Evolutionary conservation across 2,797 vertebrate genomes (phyloP).

Genomic region (Betta splendens): DNA sequence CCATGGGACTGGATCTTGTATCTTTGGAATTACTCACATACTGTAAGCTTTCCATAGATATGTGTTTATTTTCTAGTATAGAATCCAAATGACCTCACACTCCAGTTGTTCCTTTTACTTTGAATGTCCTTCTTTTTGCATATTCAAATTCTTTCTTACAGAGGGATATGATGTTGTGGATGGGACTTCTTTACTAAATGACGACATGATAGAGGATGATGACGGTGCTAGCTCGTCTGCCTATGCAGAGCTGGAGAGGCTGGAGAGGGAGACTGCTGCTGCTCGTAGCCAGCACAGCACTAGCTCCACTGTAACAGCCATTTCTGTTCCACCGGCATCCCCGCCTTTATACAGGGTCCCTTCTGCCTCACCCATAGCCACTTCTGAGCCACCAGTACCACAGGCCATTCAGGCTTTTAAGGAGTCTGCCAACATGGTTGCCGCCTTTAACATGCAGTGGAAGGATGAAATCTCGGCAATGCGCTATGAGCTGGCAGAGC

Average conservation of each 20-base stretch:
- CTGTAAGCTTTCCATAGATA: slow-evolving; percentile 76
- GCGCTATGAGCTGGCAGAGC: slow-evolving; percentile 85
- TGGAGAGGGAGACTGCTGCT: slow-evolving; percentile 82
- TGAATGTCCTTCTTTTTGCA: slow-evolving; percentile 81
- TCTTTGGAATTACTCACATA: slow-evolving; percentile 73
- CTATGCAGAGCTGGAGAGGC: slow-evolving; percentile 84
- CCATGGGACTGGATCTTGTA: slow-evolving; percentile 5
- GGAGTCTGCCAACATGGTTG: slow-evolving; percentile 86
- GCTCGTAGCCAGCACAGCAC: slow-evolving; percentile 87
- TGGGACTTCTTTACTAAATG: slow-evolving; percentile 85
- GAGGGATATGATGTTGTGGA: slow-evolving; percentile 88
- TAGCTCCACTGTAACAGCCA: slow-evolving; percentile 86
- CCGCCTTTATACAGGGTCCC: slow-evolving; percentile 81
- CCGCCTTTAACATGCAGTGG: slow-evolving; percentile 87
- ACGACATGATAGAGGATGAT: slow-evolving; percentile 87
- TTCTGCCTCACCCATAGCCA: slow-evolving; percentile 66
- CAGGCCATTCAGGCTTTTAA: slow-evolving; percentile 87
- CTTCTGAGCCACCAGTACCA: slow-evolving; percentile 78
- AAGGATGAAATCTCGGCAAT: slow-evolving; percentile 88
- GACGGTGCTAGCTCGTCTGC: slow-evolving; percentile 86
- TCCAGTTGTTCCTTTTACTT: slow-evolving; percentile 82
- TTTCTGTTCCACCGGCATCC: slow-evolving; percentile 82
- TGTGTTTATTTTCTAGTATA: slow-evolving; percentile 59
- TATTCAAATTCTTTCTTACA: slow-evolving; percentile 86
- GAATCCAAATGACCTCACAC: slow-evolving; percentile 60